Base-by-base conservation (phyloP, 2,888 invertebrate species). In the Eristalis arbustorum region DNA sequence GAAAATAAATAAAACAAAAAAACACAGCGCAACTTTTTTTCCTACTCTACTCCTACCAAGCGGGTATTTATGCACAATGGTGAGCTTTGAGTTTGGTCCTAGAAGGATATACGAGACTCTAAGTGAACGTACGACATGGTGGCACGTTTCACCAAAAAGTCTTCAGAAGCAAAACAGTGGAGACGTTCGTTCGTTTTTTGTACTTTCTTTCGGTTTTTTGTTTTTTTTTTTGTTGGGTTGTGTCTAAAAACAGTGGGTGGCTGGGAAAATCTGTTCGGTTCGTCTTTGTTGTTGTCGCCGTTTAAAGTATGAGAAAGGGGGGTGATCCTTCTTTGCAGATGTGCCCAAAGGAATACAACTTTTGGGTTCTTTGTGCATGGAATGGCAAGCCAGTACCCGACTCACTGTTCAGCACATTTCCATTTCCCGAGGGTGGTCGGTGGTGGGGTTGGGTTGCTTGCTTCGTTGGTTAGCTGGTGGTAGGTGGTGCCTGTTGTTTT, bases 271-370 rank as follows among this genome's bases (percentile, higher is more conserved):
- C 49, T 34, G 1, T 62, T 59, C 49, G 28, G 1, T 62, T 63
- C 63, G 40, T 63, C 64, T 64, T 68, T 76, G 59, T 31, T 62
- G 14, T 14, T 68, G 59, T 61, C 61, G 59, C 56, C 61, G 14
- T 18, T 72, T 73, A 62, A 59, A 49, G 83, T 68, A 78, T 83
- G 83, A 87, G 75, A 59, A 68, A 82, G 59, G 74, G 82, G 83
- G 76, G 83, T 83, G 79, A 83, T 87, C 83, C 79, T 83, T 83
- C 75, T 83, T 87, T 78, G 62, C 87, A 87, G 87, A 87, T 87
- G 87, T 87, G 87, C 87, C 87, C 83, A 72, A 83, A 83, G 87
- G 87, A 87, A 87, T 87, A 87, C 78, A 87, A 87, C 83, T 87
- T 87, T 87, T 23, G 75, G 83, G 78, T 87, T 83, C 74, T 83